Percentiles rank a stretch among this genome's conserved stretches.
phyloP scores from a whole-genome alignment of 35 echinoderm and acorn worm genomes.

The Hemicentrotus pulcherrimus region DNA sequence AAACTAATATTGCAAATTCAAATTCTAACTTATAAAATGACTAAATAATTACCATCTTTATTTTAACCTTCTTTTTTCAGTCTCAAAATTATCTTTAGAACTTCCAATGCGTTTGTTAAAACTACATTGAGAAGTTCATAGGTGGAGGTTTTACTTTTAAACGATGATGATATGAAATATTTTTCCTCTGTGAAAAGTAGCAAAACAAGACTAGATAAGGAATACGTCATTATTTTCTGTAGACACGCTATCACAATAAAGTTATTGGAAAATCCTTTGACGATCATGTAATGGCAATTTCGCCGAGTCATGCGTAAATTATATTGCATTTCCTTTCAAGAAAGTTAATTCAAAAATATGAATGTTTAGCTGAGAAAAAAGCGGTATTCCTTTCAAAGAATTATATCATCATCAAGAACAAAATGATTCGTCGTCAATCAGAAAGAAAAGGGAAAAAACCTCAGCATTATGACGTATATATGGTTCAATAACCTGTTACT shows the following conservation, averaged over 20 bases:
- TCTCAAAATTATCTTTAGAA: too few relatives aligned
- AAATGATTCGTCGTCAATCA: neutral
- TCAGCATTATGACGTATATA: neutral
- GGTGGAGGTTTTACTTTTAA: too few relatives aligned
- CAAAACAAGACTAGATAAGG: neutral
- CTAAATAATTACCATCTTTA: too few relatives aligned
- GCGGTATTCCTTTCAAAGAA: neutral
- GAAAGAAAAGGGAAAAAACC: neutral
- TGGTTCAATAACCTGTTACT: constrained; percentile 26
- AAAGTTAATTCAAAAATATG: neutral
- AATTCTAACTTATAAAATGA: too few relatives aligned
- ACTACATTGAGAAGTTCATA: too few relatives aligned
- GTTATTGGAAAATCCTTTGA: neutral
- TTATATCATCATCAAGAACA: neutral
- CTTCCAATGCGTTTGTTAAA: too few relatives aligned
- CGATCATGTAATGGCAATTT: neutral
- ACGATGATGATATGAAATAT: too few relatives aligned
- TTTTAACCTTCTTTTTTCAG: too few relatives aligned
- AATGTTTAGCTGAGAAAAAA: neutral
- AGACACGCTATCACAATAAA: neutral
- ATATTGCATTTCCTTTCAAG: neutral
- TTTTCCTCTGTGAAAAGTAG: too few relatives aligned
- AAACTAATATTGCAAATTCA: too few relatives aligned
- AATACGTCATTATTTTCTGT: neutral
- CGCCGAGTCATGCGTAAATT: neutral